Percentiles rank a stretch among this genome's conserved stretches.
Conservation (phyloP, 2,113 vertebrate genomes). For the Phylloscopus trochiloides region DNA sequence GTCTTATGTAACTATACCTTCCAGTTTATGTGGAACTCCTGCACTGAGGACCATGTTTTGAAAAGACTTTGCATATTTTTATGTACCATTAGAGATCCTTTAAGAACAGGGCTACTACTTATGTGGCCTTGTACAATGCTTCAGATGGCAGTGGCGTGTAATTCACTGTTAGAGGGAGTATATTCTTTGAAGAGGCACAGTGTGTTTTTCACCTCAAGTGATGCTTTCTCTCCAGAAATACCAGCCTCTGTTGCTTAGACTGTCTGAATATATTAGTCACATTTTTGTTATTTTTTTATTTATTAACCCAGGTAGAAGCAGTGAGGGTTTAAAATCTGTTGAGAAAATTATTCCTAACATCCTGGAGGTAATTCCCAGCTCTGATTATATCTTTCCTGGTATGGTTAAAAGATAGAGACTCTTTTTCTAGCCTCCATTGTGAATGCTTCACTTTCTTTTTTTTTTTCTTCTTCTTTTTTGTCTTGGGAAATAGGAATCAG, state of each 20-base stretch:
- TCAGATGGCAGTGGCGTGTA: background rate
- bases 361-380: background rate
- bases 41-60: background rate
- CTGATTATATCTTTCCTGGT: background rate
- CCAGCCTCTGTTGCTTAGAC: background rate
- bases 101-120: background rate
- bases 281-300: background rate
- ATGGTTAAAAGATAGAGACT: background rate
- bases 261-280: background rate
- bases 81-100: background rate
- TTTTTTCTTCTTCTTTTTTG: background rate
- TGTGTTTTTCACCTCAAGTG: background rate
- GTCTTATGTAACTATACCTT: background rate
- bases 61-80: background rate
- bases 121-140: rapidly evolving
- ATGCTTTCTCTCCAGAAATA: background rate
- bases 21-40: background rate
- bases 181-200: background rate
- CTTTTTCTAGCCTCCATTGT: background rate
- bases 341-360: background rate
- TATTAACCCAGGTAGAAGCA: background rate
- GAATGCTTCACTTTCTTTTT: background rate
- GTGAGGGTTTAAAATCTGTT: background rate
- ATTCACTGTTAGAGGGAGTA: background rate
- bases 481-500: background rate